A percentile compares a stretch with the other conserved stretches of the same genome.
phyloP scores from a whole-genome alignment of 2,113 vertebrate genomes.

The Misgurnus anguillicaudatus region DNA sequence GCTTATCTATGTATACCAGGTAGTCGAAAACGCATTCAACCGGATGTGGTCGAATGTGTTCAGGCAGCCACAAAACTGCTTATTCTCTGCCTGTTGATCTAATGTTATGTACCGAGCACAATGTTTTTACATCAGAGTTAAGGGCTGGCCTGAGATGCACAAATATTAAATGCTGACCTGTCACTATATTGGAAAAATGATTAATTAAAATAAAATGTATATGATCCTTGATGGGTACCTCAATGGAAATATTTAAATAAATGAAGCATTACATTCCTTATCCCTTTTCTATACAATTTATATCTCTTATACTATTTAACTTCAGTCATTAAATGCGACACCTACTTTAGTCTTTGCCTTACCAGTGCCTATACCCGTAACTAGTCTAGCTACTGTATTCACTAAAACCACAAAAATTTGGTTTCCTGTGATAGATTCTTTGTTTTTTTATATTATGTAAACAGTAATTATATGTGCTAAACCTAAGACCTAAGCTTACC shows the following conservation, averaged over 20 bases:
- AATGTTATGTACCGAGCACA: no score
- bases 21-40: no score
- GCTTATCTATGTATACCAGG: no score
- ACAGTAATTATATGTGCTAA: background rate
- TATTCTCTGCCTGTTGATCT: no score
- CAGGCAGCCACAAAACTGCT: no score
- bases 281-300: background rate
- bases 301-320: background rate
- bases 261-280: background rate
- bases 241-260: background rate
- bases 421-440: slow-evolving; percentile 18
- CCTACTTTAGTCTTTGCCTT: background rate
- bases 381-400: background rate
- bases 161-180: background rate
- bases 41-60: no score
- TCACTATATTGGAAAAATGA: background rate
- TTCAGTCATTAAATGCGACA: background rate
- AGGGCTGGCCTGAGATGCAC: background rate
- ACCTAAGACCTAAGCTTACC: no score
- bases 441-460: background rate
- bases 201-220: background rate
- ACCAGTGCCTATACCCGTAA: background rate
- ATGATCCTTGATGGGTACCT: background rate
- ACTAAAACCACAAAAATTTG: slow-evolving; percentile 6
- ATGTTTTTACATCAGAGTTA: background rate